Base-by-base conservation (phyloP, 1,140 invertebrate species). In the Eriosoma lanigerum region DNA sequence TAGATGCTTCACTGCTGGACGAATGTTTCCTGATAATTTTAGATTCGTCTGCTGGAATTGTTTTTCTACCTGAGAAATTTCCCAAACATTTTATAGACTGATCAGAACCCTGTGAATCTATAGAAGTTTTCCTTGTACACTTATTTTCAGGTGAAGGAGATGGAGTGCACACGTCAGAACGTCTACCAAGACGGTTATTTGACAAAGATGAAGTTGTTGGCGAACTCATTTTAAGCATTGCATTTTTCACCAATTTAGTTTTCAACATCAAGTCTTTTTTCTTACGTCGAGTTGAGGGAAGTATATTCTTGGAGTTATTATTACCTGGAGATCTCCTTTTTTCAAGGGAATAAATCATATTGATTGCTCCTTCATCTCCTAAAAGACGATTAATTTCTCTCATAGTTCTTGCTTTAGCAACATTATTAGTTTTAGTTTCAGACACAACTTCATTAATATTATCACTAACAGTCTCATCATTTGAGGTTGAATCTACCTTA, bases 361-460 rank as follows among this genome's bases (percentile, higher is more conserved):
- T 94, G 1, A 94, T 91, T 3, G 93, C 92, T 1, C 93, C 93
- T 85, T 95, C 93, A 85, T 94, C 93, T 85, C 92, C 92, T 81
- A 95, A 86, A 56, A 95, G 84, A 81, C 88, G 89, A 83, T 94
- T 92, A 60, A 94, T 88, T 87, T 95, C 93, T 56, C 83, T 81
- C 60, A 89, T 88, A 46, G 89, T 86, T 81, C 78, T 80, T 3
- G 81, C 68, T 44, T 82, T 82, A 21, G 26, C 56, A 1, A 72
- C 44, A 21, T 56, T 6, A 58, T 73, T 80, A 52, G 64, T 17
- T 32, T 29, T 70, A 60, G 62, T 10, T 48, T 26, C 52, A 52
- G 58, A 19, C 44, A 52, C 56, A 44, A 76, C 24, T 56, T 76
- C 60, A 50, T 44, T 26, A 26, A 62, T 46, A 64, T 81, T 50